These are phyloP conservation scores for Mayetiola destructor DNA, from an alignment of 2,888 invertebrate genomes.

Conservation along the genomic window DNA sequence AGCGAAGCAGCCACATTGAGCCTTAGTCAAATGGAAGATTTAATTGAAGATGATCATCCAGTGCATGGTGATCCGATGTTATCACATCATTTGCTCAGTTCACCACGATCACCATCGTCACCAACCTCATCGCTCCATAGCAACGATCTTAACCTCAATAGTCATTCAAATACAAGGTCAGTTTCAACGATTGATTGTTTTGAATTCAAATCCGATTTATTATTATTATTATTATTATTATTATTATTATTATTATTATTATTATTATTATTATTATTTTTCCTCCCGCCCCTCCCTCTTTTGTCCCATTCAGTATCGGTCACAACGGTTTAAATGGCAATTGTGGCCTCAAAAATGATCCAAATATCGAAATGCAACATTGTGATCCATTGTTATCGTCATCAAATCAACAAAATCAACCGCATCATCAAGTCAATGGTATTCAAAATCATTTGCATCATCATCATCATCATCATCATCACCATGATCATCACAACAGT, in stretches of 20 bases:
- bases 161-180: background rate
- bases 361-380: slow-evolving; percentile 14
- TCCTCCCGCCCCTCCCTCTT: too few species aligned
- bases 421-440: slow-evolving; percentile 1
- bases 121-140: slow-evolving; percentile 16
- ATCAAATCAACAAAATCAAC: slow-evolving; percentile 23
- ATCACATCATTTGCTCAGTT: slow-evolving; percentile 32
- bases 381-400: slow-evolving; percentile 31
- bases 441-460: slow-evolving; percentile 12
- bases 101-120: slow-evolving; percentile 37
- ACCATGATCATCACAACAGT: background rate
- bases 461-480: slow-evolving; percentile 19
- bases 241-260: too few species aligned
- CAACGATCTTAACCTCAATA: slow-evolving; percentile 5
- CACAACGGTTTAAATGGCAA: slow-evolving; percentile 8
- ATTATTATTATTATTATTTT: too few species aligned
- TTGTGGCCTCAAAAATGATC: background rate
- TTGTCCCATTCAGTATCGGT: background rate
- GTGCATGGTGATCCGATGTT: slow-evolving; percentile 47
- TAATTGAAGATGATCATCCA: slow-evolving; percentile 45
- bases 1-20: slow-evolving; percentile 40
- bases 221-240: too few species aligned
- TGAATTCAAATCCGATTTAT: background rate
- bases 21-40: slow-evolving; percentile 48
- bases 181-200: background rate